Evolutionary conservation across 2,888 invertebrate species (phyloP).

Genomic region (Drosophila nigricruria): DNA sequence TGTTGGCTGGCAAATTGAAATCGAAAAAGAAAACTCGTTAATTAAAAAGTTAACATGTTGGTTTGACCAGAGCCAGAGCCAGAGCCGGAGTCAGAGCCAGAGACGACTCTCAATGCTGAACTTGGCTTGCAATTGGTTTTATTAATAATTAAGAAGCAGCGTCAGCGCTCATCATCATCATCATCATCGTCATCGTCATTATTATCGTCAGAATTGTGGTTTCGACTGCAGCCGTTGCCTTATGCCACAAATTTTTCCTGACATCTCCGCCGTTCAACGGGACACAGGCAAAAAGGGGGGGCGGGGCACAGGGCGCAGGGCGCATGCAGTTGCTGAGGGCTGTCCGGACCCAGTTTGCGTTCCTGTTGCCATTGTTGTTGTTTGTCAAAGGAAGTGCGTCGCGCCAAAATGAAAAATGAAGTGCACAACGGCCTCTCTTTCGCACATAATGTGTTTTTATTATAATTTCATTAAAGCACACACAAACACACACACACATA

Average conservation of each 20-base stretch:
- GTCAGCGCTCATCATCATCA: constrained; percentile 43
- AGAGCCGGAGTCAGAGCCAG: background rate
- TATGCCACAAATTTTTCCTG: constrained; percentile 9
- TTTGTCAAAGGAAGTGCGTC: constrained; percentile 69
- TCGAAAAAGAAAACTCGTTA: constrained; percentile 84
- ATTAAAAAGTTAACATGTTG: constrained; percentile 83
- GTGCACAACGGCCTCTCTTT: constrained; percentile 60
- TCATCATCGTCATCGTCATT: constrained; percentile 1
- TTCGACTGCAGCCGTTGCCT: constrained; percentile 8
- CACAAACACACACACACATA: constrained; percentile 33
- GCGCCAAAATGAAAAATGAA: constrained; percentile 81
- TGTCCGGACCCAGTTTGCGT: constrained; percentile 34
- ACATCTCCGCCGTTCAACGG: constrained; percentile 11
- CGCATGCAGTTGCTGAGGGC: constrained; percentile 17
- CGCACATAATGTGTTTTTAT: constrained; percentile 64
- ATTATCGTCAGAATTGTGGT: constrained; percentile 7
- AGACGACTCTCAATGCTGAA: constrained; percentile 28
- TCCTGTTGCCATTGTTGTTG: constrained; percentile 28
- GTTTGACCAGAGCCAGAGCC: constrained; percentile 39
- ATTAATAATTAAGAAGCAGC: constrained; percentile 79
- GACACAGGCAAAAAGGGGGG: constrained; percentile 19
- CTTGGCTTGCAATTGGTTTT: constrained; percentile 70
- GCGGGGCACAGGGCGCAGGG: background rate
- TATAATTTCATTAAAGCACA: constrained; percentile 66
- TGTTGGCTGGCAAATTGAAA: constrained; percentile 80